These are phyloP conservation scores for Solen grandis DNA, from an alignment of 1,140 invertebrate genomes.

Conservation along the genomic window DNA sequence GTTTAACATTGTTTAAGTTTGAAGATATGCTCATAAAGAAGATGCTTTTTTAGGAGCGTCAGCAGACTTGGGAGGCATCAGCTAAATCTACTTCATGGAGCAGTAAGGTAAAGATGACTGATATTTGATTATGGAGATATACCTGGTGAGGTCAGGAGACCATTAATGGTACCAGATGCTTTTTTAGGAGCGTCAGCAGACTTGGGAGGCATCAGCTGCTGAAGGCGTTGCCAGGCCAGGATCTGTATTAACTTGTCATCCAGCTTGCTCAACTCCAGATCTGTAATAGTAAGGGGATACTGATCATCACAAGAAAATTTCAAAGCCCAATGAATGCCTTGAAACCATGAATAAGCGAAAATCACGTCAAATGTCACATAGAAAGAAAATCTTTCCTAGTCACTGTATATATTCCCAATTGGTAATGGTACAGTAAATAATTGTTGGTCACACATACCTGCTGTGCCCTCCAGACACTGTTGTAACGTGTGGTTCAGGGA, in stretches of 20 bases:
- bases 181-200: constrained; percentile 58
- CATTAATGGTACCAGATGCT: constrained; percentile 74
- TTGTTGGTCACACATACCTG: constrained; percentile 66
- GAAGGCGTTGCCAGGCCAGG: constrained; percentile 88
- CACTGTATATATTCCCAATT: neutral
- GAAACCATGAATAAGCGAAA: neutral
- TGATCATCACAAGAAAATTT: neutral
- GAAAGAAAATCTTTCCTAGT: neutral
- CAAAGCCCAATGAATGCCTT: neutral
- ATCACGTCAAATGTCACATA: neutral
- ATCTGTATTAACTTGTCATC: constrained; percentile 87
- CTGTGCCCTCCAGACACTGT: constrained; percentile 77
- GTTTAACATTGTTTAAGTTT: no score
- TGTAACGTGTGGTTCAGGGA: constrained; percentile 78
- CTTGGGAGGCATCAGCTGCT: constrained; percentile 84
- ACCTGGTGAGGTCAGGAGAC: constrained; percentile 69
- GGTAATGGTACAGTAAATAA: neutral
- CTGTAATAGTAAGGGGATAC: constrained; percentile 56
- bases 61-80: no score
- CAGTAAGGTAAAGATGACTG: no score
- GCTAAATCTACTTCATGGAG: no score
- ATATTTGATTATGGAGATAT: no score
- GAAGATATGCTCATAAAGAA: no score
- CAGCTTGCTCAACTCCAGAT: constrained; percentile 85
- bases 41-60: no score